These are phyloP conservation scores for Eriocheir sinensis DNA, from an alignment of 1,140 invertebrate genomes.

Conservation along the genomic window DNA sequence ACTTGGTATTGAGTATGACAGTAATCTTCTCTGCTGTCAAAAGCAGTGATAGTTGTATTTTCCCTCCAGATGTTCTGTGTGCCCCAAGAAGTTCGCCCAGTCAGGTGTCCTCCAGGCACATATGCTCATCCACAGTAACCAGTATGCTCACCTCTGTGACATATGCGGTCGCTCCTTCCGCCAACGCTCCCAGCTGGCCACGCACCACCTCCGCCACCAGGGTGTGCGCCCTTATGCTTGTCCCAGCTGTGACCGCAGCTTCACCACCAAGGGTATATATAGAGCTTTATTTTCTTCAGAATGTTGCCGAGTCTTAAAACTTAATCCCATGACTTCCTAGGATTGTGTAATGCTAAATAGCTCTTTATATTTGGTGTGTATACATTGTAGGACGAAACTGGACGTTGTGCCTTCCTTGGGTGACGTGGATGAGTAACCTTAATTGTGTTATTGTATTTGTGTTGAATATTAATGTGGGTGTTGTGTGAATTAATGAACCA, in stretches of 20 bases:
- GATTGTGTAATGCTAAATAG: too few species aligned
- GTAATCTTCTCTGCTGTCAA: too few species aligned
- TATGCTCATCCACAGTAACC: slow-evolving; percentile 61
- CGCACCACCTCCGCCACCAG: slow-evolving; percentile 62
- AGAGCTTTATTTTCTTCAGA: background rate
- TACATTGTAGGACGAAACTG: too few species aligned
- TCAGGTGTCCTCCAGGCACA: slow-evolving; percentile 67
- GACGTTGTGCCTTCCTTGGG: too few species aligned
- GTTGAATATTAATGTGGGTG: background rate
- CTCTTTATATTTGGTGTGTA: too few species aligned
- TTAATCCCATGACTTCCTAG: background rate
- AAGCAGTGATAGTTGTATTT: background rate
- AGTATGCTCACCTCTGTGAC: slow-evolving; percentile 66
- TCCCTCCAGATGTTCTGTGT: slow-evolving; percentile 46
- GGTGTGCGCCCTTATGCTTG: slow-evolving; percentile 61
- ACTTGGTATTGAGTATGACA: too few species aligned
- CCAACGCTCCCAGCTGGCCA: slow-evolving; percentile 66
- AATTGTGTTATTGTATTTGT: too few species aligned
- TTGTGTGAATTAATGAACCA: background rate
- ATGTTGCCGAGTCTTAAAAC: background rate
- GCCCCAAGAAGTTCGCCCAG: slow-evolving; percentile 66
- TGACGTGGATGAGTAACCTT: too few species aligned
- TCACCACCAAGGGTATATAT: slow-evolving; percentile 69
- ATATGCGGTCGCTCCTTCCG: slow-evolving; percentile 65
- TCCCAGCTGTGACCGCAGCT: slow-evolving; percentile 63